Conservation (phyloP, 2,888 invertebrate genomes). For the Antheraea yamamai region DNA sequence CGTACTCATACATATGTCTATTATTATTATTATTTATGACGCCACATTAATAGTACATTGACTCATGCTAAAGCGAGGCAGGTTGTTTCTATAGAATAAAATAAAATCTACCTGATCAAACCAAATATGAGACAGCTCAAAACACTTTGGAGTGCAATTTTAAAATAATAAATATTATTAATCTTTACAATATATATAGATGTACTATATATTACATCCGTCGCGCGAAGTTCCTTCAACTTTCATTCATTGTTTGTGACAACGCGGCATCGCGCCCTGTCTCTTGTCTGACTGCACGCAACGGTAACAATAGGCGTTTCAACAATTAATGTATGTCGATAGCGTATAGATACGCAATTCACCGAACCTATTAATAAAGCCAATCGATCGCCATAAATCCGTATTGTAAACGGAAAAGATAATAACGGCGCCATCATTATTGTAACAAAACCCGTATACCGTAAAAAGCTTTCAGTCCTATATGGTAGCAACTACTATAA, state of each 20-base stretch:
- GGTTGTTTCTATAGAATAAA: background rate
- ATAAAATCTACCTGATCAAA: background rate
- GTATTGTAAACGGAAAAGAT: constrained; percentile 27
- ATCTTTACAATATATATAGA: background rate
- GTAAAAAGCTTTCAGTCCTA: constrained; percentile 3
- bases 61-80: no score
- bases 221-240: constrained; percentile 21
- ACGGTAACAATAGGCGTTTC: constrained; percentile 20
- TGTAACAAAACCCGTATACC: background rate
- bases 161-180: background rate
- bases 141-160: background rate
- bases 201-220: constrained; percentile 8
- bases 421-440: constrained; percentile 24
- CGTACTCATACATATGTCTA: no score
- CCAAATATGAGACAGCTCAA: background rate
- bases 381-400: background rate
- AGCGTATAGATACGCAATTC: constrained; percentile 6
- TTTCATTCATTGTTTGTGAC: constrained; percentile 23
- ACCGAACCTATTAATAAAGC: constrained; percentile 11
- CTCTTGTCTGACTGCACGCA: constrained; percentile 15
- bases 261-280: background rate
- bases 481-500: background rate
- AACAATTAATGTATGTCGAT: constrained; percentile 19
- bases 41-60: no score
- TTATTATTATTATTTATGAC: no score